These are phyloP conservation scores for Ptychoptera albimana DNA, from an alignment of 2,888 invertebrate genomes.

Conservation along the genomic window DNA sequence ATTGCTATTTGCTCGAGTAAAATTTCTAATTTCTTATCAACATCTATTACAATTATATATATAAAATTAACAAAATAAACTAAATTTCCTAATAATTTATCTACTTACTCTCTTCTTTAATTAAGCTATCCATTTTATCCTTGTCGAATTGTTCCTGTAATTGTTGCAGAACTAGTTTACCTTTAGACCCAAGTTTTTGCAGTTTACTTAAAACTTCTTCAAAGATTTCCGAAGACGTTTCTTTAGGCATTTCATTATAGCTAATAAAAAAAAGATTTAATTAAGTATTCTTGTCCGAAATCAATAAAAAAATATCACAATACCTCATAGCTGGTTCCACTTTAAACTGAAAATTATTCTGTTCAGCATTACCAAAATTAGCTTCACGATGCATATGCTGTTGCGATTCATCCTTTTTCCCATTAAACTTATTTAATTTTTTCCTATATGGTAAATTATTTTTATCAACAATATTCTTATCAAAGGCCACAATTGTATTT, in stretches of 20 bases:
- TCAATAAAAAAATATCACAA: conserved; percentile 10
- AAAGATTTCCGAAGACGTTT: conserved; percentile 37
- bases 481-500: no score
- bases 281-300: conserved; percentile 7
- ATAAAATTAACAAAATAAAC: no score
- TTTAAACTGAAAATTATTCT: conserved; percentile 15
- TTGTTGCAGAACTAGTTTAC: conserved; percentile 36
- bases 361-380: conserved; percentile 34
- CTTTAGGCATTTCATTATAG: neutral
- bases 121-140: conserved; percentile 2
- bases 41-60: no score
- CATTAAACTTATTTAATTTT: neutral
- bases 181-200: conserved; percentile 39
- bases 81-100: no score
- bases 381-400: conserved; percentile 32
- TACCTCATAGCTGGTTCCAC: neutral
- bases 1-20: neutral
- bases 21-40: no score
- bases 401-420: neutral
- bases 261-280: conserved; percentile 2
- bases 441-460: neutral
- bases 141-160: conserved; percentile 33
- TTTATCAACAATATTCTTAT: no score
- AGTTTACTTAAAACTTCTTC: conserved; percentile 40
- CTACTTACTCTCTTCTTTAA: no score